Evolutionary conservation across 2,797 vertebrate genomes (phyloP).

Genomic region (Propithecus perrieri): DNA sequence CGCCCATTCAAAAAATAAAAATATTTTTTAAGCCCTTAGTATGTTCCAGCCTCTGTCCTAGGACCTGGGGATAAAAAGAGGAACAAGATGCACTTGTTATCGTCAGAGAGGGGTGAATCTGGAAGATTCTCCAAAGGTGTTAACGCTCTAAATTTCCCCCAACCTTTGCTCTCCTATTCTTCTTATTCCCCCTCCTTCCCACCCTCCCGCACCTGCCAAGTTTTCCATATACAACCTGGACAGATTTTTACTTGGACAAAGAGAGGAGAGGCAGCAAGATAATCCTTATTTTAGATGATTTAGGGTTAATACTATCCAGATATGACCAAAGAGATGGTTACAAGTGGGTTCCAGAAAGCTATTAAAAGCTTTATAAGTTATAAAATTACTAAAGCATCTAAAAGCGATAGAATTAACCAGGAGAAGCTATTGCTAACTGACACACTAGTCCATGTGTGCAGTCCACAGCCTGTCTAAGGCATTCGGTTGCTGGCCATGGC

Average conservation of each 20-base stretch:
- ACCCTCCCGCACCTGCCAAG: neutral
- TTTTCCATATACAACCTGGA: neutral
- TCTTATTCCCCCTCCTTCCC: neutral
- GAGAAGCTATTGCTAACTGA: slow-evolving; percentile 81
- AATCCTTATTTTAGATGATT: slow-evolving; percentile 57
- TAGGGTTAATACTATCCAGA: neutral
- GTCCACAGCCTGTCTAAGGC: slow-evolving; percentile 75
- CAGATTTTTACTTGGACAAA: neutral
- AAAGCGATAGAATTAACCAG: slow-evolving; percentile 79
- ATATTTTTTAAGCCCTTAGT: neutral
- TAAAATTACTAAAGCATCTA: slow-evolving; percentile 52
- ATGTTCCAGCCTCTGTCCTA: neutral
- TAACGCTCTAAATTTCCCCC: neutral
- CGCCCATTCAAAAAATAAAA: neutral
- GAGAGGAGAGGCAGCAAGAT: neutral
- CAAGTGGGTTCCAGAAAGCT: slow-evolving; percentile 77
- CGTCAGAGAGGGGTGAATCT: slow-evolving; percentile 16
- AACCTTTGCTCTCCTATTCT: neutral
- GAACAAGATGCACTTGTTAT: neutral
- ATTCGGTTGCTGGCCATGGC: slow-evolving; percentile 72
- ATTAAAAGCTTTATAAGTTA: slow-evolving; percentile 77
- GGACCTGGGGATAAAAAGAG: neutral
- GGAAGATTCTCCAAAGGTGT: slow-evolving; percentile 62
- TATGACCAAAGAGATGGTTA: slow-evolving; percentile 76
- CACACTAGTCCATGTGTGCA: slow-evolving; percentile 64